phyloP scores from a whole-genome alignment of 1,140 invertebrate genomes.

The Drosophila saltans region DNA sequence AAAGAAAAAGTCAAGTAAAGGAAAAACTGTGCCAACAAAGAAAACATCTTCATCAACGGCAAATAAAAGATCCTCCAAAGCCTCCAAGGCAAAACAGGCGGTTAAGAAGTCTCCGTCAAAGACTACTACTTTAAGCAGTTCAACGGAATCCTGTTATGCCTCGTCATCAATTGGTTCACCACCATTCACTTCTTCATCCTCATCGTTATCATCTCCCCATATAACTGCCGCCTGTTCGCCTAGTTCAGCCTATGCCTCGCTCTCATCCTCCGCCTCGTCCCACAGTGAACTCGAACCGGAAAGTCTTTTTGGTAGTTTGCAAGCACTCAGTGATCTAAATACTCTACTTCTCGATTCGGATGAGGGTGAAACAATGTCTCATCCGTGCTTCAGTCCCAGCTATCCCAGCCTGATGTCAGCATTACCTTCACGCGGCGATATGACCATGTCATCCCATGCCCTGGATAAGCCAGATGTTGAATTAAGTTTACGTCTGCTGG shows the following conservation, averaged over 20 bases:
- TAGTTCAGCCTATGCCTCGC: conserved; percentile 59
- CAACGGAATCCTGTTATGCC: conserved; percentile 68
- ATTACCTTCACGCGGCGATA: conserved; percentile 56
- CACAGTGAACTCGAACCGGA: conserved; percentile 48
- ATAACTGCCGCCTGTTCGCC: conserved; percentile 39
- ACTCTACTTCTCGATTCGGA: conserved; percentile 84
- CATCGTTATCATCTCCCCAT: conserved; percentile 22
- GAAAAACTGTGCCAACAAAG: not conserved
- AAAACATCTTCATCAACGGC: not conserved
- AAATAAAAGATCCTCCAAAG: not conserved
- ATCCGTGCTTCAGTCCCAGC: conserved; percentile 71
- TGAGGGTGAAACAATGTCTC: conserved; percentile 84
- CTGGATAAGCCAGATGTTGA: conserved; percentile 74
- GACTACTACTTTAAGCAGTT: conserved; percentile 21
- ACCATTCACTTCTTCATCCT: conserved; percentile 1
- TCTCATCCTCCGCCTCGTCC: conserved; percentile 56
- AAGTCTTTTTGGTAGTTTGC: conserved; percentile 43
- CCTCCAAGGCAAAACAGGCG: conserved; percentile 2
- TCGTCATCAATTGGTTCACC: conserved; percentile 65
- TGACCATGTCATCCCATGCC: conserved; percentile 52
- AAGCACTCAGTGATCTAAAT: conserved; percentile 61
- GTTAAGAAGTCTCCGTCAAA: conserved; percentile 27
- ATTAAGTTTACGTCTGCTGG: conserved; percentile 71
- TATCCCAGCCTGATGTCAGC: conserved; percentile 46
- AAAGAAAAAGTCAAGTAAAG: not conserved